Conservation (phyloP, 2,797 vertebrate species). For the Danio choprae region DNA sequence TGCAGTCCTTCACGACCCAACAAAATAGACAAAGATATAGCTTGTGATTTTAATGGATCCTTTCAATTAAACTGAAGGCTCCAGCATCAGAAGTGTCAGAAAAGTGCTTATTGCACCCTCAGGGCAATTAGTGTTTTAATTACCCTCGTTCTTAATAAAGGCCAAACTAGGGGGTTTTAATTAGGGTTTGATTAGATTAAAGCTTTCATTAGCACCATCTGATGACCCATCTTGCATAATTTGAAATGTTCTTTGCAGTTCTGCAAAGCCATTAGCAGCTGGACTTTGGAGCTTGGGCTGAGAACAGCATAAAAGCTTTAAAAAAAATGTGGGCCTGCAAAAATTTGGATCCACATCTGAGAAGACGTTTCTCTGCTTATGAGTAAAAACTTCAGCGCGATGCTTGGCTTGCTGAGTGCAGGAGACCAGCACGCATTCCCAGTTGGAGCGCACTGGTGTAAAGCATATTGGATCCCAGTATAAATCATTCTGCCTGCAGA, state of each 20-base stretch:
- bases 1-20: conserved; percentile 44
- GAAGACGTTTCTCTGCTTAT: conserved; percentile 1
- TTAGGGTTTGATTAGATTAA: conserved; percentile 79
- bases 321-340: neutral
- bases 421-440: conserved; percentile 17
- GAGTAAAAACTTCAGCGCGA: conserved; percentile 23
- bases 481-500: conserved; percentile 78
- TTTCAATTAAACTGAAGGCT: conserved; percentile 77
- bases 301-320: neutral
- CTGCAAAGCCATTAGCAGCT: conserved; percentile 20
- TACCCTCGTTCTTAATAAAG: conserved; percentile 68
- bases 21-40: conserved; percentile 69
- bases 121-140: conserved; percentile 72
- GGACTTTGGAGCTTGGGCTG: neutral
- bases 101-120: conserved; percentile 65
- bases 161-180: conserved; percentile 75
- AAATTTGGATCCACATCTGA: conserved; percentile 25
- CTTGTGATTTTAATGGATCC: conserved; percentile 71
- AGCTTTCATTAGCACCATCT: conserved; percentile 61
- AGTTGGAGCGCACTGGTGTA: conserved; percentile 22
- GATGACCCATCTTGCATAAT: conserved; percentile 8
- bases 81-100: conserved; percentile 72
- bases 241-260: conserved; percentile 14
- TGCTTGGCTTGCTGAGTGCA: conserved; percentile 14
- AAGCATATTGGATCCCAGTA: conserved; percentile 46